Percentiles rank a stretch among this genome's conserved stretches.
phyloP scores from a whole-genome alignment of 2,888 invertebrate species.

The Congeria kusceri region DNA sequence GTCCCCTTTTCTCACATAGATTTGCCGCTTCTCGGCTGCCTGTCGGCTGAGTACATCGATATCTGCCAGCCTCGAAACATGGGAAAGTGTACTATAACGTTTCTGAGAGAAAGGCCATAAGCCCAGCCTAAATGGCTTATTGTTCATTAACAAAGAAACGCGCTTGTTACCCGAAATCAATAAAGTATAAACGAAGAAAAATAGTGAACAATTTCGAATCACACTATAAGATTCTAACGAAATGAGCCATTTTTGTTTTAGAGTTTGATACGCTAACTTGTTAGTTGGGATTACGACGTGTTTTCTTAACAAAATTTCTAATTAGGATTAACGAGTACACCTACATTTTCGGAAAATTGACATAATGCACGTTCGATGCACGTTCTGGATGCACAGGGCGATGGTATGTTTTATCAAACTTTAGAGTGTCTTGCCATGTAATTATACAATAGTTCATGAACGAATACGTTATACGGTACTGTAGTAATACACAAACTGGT shows the following conservation, averaged over 20 bases:
- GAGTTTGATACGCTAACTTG: neutral
- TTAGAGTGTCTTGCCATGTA: too few relatives aligned
- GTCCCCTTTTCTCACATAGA: too few relatives aligned
- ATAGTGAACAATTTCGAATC: slow-evolving; percentile 18
- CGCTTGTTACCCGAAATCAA: slow-evolving; percentile 39
- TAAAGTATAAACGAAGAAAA: slow-evolving; percentile 38
- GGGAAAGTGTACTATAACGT: too few relatives aligned
- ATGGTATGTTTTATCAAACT: slow-evolving; percentile 10
- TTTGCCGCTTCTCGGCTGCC: too few relatives aligned
- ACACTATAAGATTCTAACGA: slow-evolving; percentile 19
- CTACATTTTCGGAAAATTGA: neutral
- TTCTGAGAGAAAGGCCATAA: too few relatives aligned
- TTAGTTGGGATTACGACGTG: too few relatives aligned
- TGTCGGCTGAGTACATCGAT: too few relatives aligned
- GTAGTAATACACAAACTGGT: too few relatives aligned
- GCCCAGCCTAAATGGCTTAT: slow-evolving; percentile 40
- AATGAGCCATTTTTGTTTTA: slow-evolving; percentile 20
- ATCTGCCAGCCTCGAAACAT: too few relatives aligned
- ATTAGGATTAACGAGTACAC: neutral
- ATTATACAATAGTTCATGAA: too few relatives aligned
- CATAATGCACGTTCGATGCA: slow-evolving; percentile 22
- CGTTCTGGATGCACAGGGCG: neutral
- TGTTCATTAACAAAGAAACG: slow-evolving; percentile 44
- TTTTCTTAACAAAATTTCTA: too few relatives aligned
- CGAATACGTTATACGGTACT: too few relatives aligned